These are phyloP conservation scores for Digitonthophagus gazella DNA, from an alignment of 2,888 invertebrate species.

Conservation along the genomic window DNA sequence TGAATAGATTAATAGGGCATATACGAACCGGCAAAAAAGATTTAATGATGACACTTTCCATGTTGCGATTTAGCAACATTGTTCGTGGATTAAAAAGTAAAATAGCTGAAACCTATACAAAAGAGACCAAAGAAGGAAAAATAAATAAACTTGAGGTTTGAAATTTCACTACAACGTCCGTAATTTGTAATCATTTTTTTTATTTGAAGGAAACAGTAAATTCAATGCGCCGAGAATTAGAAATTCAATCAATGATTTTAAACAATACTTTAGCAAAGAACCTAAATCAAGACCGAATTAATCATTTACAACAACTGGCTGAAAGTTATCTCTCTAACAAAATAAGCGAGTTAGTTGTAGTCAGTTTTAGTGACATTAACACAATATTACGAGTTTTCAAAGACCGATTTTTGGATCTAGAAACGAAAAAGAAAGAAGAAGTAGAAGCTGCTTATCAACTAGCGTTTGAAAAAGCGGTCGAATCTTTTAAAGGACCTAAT, in stretches of 20 bases:
- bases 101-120: constrained; percentile 32
- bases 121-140: constrained; percentile 37
- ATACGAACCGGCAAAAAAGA: constrained; percentile 44
- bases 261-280: constrained; percentile 44
- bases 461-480: constrained; percentile 22
- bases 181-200: constrained; percentile 3
- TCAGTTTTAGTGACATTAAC: constrained; percentile 46
- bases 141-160: constrained; percentile 37
- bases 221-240: constrained; percentile 42
- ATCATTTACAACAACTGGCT: constrained; percentile 45
- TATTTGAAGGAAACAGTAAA: constrained; percentile 41
- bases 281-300: constrained; percentile 43
- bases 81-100: constrained; percentile 40
- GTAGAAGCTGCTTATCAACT: constrained; percentile 22
- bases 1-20: constrained; percentile 50
- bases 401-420: constrained; percentile 40
- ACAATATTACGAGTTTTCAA: constrained; percentile 46
- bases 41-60: constrained; percentile 46
- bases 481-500: not conserved
- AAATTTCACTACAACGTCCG: too few relatives aligned
- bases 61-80: constrained; percentile 47
- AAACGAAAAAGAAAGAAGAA: constrained; percentile 33
- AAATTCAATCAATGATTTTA: constrained; percentile 45
- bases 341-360: constrained; percentile 44
- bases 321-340: constrained; percentile 45